Conservation (phyloP, 2,888 invertebrate species). For the Aphodius granarius region DNA sequence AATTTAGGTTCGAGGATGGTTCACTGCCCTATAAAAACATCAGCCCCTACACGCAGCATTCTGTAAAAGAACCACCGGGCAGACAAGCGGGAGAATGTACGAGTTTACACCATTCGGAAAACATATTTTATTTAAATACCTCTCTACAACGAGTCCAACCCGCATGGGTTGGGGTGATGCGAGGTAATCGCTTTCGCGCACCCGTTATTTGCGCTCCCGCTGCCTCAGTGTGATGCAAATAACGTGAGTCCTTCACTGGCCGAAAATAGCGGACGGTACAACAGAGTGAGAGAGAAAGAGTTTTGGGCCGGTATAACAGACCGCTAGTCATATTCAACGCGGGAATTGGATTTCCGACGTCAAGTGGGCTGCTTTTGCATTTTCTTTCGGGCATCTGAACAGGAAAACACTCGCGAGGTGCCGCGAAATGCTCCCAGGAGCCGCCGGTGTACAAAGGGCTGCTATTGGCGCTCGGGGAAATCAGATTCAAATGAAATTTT, state of each 20-base stretch:
- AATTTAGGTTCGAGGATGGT: too few relatives aligned
- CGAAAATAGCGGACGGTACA: neutral
- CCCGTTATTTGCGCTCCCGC: neutral
- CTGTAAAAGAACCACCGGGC: neutral
- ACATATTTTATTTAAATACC: neutral
- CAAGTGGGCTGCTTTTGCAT: neutral
- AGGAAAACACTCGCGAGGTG: neutral
- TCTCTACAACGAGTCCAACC: neutral
- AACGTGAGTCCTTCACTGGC: neutral
- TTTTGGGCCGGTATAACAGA: neutral
- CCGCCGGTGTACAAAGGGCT: neutral
- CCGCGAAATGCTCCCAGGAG: neutral
- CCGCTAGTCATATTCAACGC: neutral
- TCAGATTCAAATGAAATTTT: slow-evolving; percentile 11
- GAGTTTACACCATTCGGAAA: neutral
- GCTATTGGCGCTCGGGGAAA: slow-evolving; percentile 6
- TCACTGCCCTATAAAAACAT: too few relatives aligned
- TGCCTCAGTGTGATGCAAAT: neutral
- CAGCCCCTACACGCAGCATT: too few relatives aligned
- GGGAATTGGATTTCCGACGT: neutral
- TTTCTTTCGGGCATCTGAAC: neutral
- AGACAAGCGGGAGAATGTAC: neutral
- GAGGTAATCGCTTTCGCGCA: neutral
- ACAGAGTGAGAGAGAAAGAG: neutral
- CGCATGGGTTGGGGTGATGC: neutral